Percentiles rank a stretch among this genome's conserved stretches.
Evolutionary conservation across 2,888 invertebrate genomes (phyloP).

Genomic region (Drosophila lutescens): DNA sequence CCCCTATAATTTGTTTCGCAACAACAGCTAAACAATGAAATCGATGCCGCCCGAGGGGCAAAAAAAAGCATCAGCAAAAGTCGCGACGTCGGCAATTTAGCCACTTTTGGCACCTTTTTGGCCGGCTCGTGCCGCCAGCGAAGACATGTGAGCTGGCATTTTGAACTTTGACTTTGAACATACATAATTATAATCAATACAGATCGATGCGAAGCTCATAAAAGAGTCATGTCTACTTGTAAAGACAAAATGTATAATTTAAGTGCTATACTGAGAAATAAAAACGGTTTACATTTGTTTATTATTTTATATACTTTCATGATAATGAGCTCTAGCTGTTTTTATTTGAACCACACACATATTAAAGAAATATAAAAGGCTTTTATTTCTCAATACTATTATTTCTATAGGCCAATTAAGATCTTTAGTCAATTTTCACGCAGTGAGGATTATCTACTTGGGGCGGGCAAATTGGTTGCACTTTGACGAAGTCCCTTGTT

Average conservation of each 20-base stretch:
- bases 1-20: conserved; percentile 40
- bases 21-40: conserved; percentile 37
- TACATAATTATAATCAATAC: conserved; percentile 12
- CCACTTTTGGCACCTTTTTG: conserved; percentile 69
- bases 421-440: too few relatives aligned
- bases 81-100: conserved; percentile 46
- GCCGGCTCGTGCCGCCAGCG: conserved; percentile 58
- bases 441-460: too few relatives aligned
- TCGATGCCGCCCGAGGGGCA: conserved; percentile 30
- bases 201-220: background rate
- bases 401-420: too few relatives aligned
- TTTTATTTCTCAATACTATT: too few relatives aligned
- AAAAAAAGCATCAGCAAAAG: conserved; percentile 19
- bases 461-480: too few relatives aligned
- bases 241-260: background rate
- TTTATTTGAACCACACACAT: too few relatives aligned
- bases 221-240: conserved; percentile 43
- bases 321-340: too few relatives aligned
- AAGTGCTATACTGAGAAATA: too few relatives aligned
- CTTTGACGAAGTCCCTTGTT: too few relatives aligned
- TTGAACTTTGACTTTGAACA: conserved; percentile 45
- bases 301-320: too few relatives aligned
- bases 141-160: conserved; percentile 31
- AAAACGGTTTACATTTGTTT: too few relatives aligned
- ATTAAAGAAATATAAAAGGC: too few relatives aligned